Evolutionary conservation across 1,140 invertebrate genomes (phyloP), one percentile per base, ranked within the genome.

Genomic region (Hormaphis cornu): DNA sequence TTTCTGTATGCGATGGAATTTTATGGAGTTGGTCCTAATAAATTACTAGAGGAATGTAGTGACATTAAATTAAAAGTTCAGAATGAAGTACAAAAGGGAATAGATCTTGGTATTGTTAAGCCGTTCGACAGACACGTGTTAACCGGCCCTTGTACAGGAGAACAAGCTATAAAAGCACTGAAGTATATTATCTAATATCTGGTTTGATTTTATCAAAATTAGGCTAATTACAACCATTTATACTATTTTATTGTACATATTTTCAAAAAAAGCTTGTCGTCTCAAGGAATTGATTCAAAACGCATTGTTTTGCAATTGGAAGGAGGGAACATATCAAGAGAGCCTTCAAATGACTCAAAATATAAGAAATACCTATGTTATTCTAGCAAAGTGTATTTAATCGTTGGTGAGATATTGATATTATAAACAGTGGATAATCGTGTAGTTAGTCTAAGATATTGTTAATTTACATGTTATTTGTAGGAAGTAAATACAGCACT

Each of bases 71-170:
- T 22, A 2, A 14, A 71, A 54, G 1, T 71, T 44, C 22, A 69
- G n/a, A 40, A 42, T n/a, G 26, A n/a, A 9, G 63, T 71, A 1
- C 22, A 40, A 50, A 44, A 44, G 20, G 71, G 48, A 18, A 69
- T 71, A 5, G 16, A 71, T n/a, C 40, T 46, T 16, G 71, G 71
- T 14, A 63, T 69, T 26, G 53, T 71, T 2, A 69, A 69, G 35
- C 50, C 71, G 5, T 53, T 69, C n/a, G 50, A 26, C 10, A 22
- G 35, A 44, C n/a, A 37, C 9, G 50, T 54, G 2, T 33, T 71
- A 33, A 69, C 48, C 7, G 52, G 63, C 2, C 35, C 48, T 18
- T 54, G 52, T 33, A 54, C 63, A 16, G 53, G 20, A 10, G 26
- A 50, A 30, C 18, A 53, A 54, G 71, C 71, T 4, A 30, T 71